Percentiles rank a stretch among this genome's conserved stretches.
Conservation (phyloP, 2,888 invertebrate genomes). For the Drosophila prolongata region DNA sequence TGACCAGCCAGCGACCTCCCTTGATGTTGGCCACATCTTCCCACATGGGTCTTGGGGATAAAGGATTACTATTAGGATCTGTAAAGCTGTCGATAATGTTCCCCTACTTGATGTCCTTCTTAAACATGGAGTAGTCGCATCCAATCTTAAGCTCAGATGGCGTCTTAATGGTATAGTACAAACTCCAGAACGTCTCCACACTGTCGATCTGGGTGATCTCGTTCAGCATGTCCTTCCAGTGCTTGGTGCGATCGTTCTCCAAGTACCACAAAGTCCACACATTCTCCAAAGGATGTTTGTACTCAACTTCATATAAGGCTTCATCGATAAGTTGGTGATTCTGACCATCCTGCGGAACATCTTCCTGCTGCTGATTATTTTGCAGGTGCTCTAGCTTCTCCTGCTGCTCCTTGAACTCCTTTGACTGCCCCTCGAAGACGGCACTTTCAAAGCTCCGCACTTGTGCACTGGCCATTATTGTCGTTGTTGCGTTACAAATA, state of each 20-base stretch:
- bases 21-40: constrained; percentile 66
- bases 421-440: constrained; percentile 34
- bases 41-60: constrained; percentile 79
- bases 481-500: not conserved
- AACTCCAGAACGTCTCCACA: constrained; percentile 72
- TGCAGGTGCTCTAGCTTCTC: constrained; percentile 4
- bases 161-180: constrained; percentile 71
- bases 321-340: not conserved
- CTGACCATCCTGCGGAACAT: not conserved
- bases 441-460: constrained; percentile 37
- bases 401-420: constrained; percentile 8
- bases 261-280: constrained; percentile 71
- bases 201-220: constrained; percentile 70
- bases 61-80: not conserved
- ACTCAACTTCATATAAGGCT: constrained; percentile 43
- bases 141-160: constrained; percentile 68
- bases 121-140: constrained; percentile 69
- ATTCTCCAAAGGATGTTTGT: constrained; percentile 69
- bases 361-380: not conserved
- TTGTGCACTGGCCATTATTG: constrained; percentile 56
- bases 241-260: constrained; percentile 68
- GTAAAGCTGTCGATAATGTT: accelerated
- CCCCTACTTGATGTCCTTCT: constrained; percentile 63
- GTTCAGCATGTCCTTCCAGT: constrained; percentile 71
- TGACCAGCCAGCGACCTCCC: constrained; percentile 67